Evolutionary conservation across 2,888 invertebrate genomes (phyloP).

Genomic region (Folsomia candida): DNA sequence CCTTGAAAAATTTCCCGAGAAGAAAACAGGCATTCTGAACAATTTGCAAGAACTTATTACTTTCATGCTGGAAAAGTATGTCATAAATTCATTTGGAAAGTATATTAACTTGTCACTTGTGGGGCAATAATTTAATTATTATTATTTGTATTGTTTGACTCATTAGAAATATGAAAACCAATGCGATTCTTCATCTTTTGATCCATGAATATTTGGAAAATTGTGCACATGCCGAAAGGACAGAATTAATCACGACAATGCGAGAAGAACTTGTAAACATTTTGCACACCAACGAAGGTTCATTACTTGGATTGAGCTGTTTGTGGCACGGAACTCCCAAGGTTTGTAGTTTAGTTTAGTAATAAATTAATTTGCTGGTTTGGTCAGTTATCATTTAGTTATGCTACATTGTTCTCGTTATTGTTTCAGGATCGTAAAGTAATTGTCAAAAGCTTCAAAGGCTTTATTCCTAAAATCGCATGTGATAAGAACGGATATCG

Average conservation of each 20-base stretch:
- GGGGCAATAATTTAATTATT: too few relatives aligned
- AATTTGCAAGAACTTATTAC: conserved; percentile 56
- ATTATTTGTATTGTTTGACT: conserved; percentile 23
- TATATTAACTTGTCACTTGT: too few relatives aligned
- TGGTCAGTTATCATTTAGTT: conserved; percentile 10
- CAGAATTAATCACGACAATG: conserved; percentile 72
- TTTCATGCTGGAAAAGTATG: conserved; percentile 57
- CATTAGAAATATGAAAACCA: conserved; percentile 55
- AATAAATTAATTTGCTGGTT: neutral
- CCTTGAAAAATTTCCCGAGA: conserved; percentile 58
- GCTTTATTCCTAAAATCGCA: conserved; percentile 73
- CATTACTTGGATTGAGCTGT: conserved; percentile 75
- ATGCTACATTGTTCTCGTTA: too few relatives aligned
- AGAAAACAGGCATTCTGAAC: conserved; percentile 56
- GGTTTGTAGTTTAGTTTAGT: conserved; percentile 51
- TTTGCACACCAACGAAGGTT: conserved; percentile 77
- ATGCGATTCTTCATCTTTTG: conserved; percentile 74
- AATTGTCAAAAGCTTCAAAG: conserved; percentile 84
- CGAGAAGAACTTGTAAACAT: conserved; percentile 66
- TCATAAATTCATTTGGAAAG: conserved; percentile 12
- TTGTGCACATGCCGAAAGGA: conserved; percentile 67
- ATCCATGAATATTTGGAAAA: conserved; percentile 75
- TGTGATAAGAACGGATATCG: conserved; percentile 85
- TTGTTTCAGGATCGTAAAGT: conserved; percentile 64
- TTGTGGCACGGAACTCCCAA: conserved; percentile 75